Evolutionary conservation across 2,113 vertebrate genomes (phyloP), one percentile per base, ranked within the genome.

Genomic region (Actenoides hombroni): DNA sequence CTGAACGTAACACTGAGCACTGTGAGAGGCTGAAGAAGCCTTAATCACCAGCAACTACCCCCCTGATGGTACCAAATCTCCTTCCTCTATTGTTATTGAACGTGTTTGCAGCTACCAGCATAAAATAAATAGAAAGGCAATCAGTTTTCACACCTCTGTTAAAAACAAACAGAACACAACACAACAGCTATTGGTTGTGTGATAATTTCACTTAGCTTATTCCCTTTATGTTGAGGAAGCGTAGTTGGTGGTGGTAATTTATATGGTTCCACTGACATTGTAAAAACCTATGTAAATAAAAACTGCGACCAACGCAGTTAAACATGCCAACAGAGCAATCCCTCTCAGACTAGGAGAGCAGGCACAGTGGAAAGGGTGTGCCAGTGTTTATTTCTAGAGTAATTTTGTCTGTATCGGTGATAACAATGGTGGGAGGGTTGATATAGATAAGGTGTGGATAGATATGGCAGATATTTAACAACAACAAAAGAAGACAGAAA

Each of bases 401-500:
- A 60, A 81, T 88, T 84, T 82, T 88, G 13, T 37, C 29, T 54
- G 68, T 65, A 24, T 28, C 79, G 39, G 17, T 88, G 60, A 33
- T 77, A 90, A 75, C 40, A 83, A 6, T 1, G 4, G 49, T 53
- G 73, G 48, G 33, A 75, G 35, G 5, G 11, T 37, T 83, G 64
- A 33, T 57, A 37, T 46, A 83, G 63, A n/a, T 88, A 83, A 88
- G 31, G 39, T 5, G 0, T 63, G 33, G 42, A 60, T 46, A 65
- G 77, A 69, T 64, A 28, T 3, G 9, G 49, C 76, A 81, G 63
- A 51, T 89, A 83, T 3, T 86, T 88, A 75, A 51, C 69, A 94
- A 35, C 60, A 92, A 23, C 26, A 82, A 79, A 88, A 79, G 35
- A 85, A 79, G 40, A 29, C 37, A 85, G 61, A 76, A 93, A 79